phyloP scores from a whole-genome alignment of 2,797 vertebrate species.

The Knipowitschia caucasica region DNA sequence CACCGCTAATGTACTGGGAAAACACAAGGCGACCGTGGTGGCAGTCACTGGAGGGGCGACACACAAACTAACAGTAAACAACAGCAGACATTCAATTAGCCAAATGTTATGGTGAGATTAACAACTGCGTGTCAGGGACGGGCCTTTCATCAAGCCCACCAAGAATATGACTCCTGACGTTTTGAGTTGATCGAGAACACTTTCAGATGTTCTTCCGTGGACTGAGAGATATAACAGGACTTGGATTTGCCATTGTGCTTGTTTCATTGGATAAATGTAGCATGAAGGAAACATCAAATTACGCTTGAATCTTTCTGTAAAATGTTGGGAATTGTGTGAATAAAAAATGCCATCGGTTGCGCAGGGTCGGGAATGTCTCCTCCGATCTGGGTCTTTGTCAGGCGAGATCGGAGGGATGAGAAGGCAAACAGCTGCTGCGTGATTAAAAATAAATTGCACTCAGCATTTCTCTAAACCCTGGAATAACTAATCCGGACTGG shows the following conservation, averaged over 20 bases:
- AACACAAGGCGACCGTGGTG: constrained; percentile 35
- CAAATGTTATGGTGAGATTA: constrained; percentile 56
- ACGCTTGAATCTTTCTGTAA: constrained; percentile 12
- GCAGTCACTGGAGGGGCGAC: constrained; percentile 38
- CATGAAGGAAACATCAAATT: constrained; percentile 28
- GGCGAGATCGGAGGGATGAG: constrained; percentile 66
- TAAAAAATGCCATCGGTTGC: constrained; percentile 38
- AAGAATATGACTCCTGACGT: constrained; percentile 39
- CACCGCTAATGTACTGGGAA: constrained; percentile 54
- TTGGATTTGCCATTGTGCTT: constrained; percentile 33
- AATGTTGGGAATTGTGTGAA: constrained; percentile 27
- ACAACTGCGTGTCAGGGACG: constrained; percentile 43
- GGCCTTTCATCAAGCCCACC: constrained; percentile 29
- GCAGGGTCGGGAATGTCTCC: constrained; percentile 63
- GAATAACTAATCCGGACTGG: constrained; percentile 77
- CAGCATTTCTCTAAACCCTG: constrained; percentile 75
- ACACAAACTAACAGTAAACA: constrained; percentile 58
- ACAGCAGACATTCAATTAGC: constrained; percentile 71
- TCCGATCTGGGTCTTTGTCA: constrained; percentile 69
- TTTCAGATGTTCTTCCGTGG: constrained; percentile 54
- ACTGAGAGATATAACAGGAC: constrained; percentile 14
- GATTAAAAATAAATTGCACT: constrained; percentile 81
- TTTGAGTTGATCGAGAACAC: constrained; percentile 51
- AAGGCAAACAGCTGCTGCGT: constrained; percentile 77
- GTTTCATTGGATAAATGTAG: constrained; percentile 37